phyloP scores from a whole-genome alignment of 2,888 invertebrate genomes.

The Actias luna region DNA sequence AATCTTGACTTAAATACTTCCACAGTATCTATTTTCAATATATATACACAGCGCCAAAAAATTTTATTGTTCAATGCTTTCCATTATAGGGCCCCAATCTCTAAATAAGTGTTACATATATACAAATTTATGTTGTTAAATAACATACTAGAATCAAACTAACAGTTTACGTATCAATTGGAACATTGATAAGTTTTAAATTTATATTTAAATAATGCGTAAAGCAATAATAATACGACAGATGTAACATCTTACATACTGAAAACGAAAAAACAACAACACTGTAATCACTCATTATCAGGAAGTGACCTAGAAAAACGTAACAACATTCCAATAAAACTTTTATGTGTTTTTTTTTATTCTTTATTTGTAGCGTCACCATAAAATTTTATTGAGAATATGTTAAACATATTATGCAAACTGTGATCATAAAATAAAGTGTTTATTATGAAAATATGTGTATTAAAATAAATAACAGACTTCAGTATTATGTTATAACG shows the following conservation, averaged over 20 bases:
- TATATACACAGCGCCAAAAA: no score
- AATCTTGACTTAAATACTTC: no score
- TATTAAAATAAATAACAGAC: neutral
- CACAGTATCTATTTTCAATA: no score
- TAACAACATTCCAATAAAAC: neutral
- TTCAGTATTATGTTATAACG: neutral
- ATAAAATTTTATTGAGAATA: neutral
- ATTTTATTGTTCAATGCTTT: no score
- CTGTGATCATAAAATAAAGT: neutral
- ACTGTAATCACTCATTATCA: neutral
- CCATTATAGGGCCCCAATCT: no score
- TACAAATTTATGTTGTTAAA: no score
- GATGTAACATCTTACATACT: neutral
- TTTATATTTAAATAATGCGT: no score
- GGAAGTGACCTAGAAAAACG: constrained; percentile 5
- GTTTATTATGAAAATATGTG: neutral
- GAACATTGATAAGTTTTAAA: no score
- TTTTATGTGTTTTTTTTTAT: constrained; percentile 3
- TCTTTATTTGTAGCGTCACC: neutral
- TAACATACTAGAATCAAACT: no score
- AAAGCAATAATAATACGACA: neutral
- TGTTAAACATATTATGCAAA: neutral
- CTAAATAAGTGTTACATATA: no score
- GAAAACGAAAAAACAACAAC: neutral
- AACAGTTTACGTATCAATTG: no score